These are phyloP conservation scores for Semnornis frantzii DNA, from an alignment of 2,113 vertebrate species.

Conservation along the genomic window DNA sequence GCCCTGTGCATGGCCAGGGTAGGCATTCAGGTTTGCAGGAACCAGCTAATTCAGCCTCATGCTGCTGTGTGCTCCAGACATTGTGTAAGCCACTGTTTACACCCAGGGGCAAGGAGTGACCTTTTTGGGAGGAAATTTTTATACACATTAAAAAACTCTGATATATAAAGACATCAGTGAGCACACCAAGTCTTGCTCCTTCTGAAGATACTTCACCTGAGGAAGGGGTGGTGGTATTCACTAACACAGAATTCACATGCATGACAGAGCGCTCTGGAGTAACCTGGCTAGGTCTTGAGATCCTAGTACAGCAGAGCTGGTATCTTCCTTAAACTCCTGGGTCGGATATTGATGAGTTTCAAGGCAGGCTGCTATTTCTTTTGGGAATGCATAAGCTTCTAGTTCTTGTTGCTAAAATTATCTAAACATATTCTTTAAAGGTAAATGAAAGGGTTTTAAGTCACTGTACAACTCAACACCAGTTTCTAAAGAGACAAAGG, in stretches of 20 bases:
- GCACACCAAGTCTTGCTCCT: not conserved
- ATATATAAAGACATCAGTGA: not conserved
- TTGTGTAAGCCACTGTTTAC: not conserved
- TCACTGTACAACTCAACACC: not conserved
- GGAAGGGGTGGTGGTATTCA: not conserved
- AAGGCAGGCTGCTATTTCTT: not conserved
- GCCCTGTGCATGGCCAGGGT: not conserved
- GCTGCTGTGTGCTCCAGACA: not conserved
- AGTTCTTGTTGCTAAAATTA: not conserved
- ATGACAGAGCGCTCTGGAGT: not conserved
- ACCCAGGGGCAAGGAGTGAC: not conserved
- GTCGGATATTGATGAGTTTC: not conserved
- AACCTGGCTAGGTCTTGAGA: not conserved
- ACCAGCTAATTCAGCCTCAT: not conserved
- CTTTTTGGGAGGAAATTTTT: not conserved
- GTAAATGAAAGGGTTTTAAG: not conserved
- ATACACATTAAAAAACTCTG: not conserved
- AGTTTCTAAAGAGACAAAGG: not conserved
- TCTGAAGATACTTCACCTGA: not conserved
- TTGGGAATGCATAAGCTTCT: not conserved
- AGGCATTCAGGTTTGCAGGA: not conserved
- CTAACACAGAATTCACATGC: not conserved
- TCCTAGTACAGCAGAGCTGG: not conserved
- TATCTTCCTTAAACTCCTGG: not conserved
- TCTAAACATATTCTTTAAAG: not conserved